Evolutionary conservation across 2,888 invertebrate species (phyloP).

Genomic region (Chironomus tentans): DNA sequence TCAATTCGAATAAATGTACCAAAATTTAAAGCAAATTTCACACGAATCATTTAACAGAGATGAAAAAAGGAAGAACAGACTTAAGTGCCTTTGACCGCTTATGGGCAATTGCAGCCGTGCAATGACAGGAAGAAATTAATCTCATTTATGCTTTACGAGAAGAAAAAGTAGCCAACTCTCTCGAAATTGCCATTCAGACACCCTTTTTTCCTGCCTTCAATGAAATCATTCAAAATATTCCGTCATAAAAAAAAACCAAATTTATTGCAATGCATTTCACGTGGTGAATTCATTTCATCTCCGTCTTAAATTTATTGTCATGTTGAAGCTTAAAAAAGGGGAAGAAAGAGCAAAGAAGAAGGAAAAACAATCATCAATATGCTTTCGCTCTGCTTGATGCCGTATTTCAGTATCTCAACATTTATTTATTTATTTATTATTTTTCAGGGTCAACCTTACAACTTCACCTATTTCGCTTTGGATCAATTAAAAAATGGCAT

Average conservation of each 20-base stretch:
- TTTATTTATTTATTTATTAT: neutral
- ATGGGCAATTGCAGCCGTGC: neutral
- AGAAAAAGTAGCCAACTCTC: neutral
- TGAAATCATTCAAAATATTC: neutral
- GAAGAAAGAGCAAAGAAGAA: too few relatives aligned
- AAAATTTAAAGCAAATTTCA: too few relatives aligned
- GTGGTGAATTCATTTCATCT: neutral
- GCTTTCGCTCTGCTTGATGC: neutral
- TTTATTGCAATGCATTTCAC: neutral
- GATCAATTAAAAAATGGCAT: constrained; percentile 9
- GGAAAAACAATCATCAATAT: too few relatives aligned
- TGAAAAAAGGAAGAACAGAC: too few relatives aligned
- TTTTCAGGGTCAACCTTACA: constrained; percentile 18
- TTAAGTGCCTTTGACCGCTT: neutral
- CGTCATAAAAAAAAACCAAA: neutral
- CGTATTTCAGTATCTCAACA: neutral
- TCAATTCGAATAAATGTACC: too few relatives aligned
- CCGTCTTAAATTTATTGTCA: constrained; percentile 11
- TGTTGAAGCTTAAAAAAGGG: neutral
- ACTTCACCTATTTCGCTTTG: neutral
- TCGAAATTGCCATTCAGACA: neutral
- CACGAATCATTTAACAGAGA: too few relatives aligned
- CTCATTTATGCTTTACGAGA: neutral
- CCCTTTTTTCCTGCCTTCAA: too few relatives aligned
- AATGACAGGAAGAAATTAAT: constrained; percentile 17